Conservation (phyloP, 2,797 vertebrate genomes). For the Nothura maculosa region DNA sequence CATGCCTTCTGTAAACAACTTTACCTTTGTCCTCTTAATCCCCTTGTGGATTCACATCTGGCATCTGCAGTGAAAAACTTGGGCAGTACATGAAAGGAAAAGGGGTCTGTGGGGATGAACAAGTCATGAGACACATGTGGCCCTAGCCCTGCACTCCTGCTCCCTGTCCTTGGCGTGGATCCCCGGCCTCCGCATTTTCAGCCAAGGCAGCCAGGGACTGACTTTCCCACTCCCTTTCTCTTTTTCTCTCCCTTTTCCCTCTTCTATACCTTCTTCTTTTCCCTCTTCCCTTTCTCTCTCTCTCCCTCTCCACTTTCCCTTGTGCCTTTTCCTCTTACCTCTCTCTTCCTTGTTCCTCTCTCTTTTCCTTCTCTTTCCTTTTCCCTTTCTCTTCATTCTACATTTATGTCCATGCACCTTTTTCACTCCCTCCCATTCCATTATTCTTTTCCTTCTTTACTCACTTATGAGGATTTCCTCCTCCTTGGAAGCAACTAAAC, state of each 20-base stretch:
- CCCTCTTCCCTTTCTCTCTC: too few relatives aligned
- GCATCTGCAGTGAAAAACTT: neutral
- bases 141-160: fast-evolving
- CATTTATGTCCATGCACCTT: neutral
- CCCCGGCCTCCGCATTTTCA: fast-evolving
- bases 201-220: neutral
- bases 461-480: neutral
- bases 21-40: neutral
- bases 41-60: neutral
- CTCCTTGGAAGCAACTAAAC: fast-evolving
- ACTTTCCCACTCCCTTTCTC: too few relatives aligned
- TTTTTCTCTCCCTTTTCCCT: too few relatives aligned
- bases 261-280: too few relatives aligned
- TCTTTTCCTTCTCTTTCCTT: too few relatives aligned
- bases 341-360: too few relatives aligned
- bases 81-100: neutral
- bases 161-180: neutral
- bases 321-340: too few relatives aligned
- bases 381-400: neutral
- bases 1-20: neutral
- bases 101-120: neutral
- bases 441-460: neutral
- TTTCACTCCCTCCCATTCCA: neutral
- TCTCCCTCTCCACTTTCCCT: too few relatives aligned
- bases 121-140: neutral